A percentile compares a stretch with the other conserved stretches of the same genome.
These are phyloP conservation scores for Felis catus DNA, from an alignment of 2,113 vertebrate species.

Conservation along the genomic window F.catus_Fca126_mat1.0 CM031415.1:10525001-10525500, in stretches of 20 bases:
- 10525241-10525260: background rate
- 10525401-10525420: background rate
- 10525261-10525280: slow-evolving; percentile 6
- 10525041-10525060: background rate
- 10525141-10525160: background rate
- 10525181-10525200: background rate
- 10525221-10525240: background rate
- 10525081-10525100: background rate
- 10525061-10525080: background rate
- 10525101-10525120: background rate
- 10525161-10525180: background rate
- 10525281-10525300: background rate
- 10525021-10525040: background rate
- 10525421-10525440: background rate
- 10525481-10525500: slow-evolving; percentile 62
- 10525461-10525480: slow-evolving; percentile 19
- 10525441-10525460: background rate
- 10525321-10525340: background rate
- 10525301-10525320: background rate
- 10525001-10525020: background rate
- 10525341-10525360: background rate
- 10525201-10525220: background rate
- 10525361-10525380: background rate
- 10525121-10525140: background rate
- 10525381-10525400: background rate